Evolutionary conservation across 2,888 invertebrate genomes (phyloP).

Genomic region (Poecilobothrus nobilitatus): DNA sequence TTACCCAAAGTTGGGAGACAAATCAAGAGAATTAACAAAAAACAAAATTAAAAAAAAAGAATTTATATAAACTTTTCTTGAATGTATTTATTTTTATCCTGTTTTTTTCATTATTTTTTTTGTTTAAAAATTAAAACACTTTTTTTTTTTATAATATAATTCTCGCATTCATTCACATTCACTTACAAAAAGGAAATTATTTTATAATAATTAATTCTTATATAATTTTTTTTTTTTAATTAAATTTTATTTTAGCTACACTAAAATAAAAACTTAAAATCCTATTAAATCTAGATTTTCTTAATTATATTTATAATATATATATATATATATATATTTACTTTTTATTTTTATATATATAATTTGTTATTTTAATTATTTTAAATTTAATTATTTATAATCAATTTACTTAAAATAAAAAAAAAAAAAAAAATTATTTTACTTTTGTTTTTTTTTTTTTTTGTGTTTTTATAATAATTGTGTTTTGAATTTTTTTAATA

Average conservation of each 20-base stretch:
- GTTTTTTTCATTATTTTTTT: constrained; percentile 8
- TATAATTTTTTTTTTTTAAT: constrained; percentile 11
- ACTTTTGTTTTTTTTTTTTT: neutral
- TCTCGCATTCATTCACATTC: constrained; percentile 11
- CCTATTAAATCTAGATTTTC: constrained; percentile 19
- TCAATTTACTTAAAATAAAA: constrained; percentile 8
- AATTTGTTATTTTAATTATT: neutral
- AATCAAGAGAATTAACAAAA: too few species aligned
- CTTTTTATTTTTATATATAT: constrained; percentile 10
- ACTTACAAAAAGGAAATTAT: constrained; percentile 9
- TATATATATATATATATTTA: constrained; percentile 4
- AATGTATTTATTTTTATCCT: constrained; percentile 6
- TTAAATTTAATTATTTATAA: constrained; percentile 10
- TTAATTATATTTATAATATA: constrained; percentile 19
- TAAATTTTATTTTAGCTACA: constrained; percentile 23
- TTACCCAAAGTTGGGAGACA: too few species aligned
- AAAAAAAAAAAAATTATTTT: neutral
- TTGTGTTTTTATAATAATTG: neutral
- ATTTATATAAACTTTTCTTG: constrained; percentile 2
- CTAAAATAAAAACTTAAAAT: constrained; percentile 23
- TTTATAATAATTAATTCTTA: constrained; percentile 9
- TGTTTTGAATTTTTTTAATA: neutral
- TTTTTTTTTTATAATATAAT: constrained; percentile 8
- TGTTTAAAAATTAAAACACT: constrained; percentile 11
- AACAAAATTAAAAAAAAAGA: neutral